Conservation (phyloP, 2,797 vertebrate species). For the Lophotriccus pileatus region DNA sequence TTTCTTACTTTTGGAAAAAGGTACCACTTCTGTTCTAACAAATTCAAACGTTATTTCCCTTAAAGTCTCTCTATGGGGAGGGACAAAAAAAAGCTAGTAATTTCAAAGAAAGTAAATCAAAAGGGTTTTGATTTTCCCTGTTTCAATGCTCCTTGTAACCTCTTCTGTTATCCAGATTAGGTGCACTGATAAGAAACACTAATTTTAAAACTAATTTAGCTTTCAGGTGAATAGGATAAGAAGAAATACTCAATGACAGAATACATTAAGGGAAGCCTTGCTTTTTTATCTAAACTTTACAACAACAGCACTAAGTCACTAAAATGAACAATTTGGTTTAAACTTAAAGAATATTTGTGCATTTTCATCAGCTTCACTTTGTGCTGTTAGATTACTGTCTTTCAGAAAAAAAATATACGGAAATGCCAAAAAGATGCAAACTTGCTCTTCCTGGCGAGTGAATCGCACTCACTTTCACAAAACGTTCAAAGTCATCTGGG, state of each 20-base stretch:
- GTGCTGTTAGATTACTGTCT: slow-evolving; percentile 53
- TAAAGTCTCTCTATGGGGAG: slow-evolving; percentile 12
- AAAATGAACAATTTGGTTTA: slow-evolving; percentile 47
- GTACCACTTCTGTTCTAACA: slow-evolving; percentile 65
- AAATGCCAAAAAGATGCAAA: slow-evolving; percentile 59
- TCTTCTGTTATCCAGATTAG: background rate
- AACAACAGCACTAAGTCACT: background rate
- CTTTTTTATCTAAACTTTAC: slow-evolving; percentile 25
- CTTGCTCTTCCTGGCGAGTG: slow-evolving; percentile 53
- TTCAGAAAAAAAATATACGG: slow-evolving; percentile 48
- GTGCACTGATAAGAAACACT: background rate
- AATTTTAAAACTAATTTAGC: background rate
- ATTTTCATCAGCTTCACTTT: slow-evolving; percentile 46
- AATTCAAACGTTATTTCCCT: slow-evolving; percentile 27
- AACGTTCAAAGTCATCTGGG: slow-evolving; percentile 19
- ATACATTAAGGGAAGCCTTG: slow-evolving; percentile 24
- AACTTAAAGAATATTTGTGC: slow-evolving; percentile 41
- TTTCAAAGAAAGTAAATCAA: slow-evolving; percentile 20
- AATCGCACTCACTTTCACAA: slow-evolving; percentile 56
- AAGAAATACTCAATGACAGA: background rate
- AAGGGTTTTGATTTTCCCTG: background rate
- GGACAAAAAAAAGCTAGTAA: background rate
- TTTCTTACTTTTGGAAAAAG: slow-evolving; percentile 55
- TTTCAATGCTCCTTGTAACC: background rate
- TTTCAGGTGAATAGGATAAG: background rate